Evolutionary conservation across 2,113 vertebrate species (phyloP), one percentile per base, ranked within the genome.

Genomic region (Cygnus atratus): DNA sequence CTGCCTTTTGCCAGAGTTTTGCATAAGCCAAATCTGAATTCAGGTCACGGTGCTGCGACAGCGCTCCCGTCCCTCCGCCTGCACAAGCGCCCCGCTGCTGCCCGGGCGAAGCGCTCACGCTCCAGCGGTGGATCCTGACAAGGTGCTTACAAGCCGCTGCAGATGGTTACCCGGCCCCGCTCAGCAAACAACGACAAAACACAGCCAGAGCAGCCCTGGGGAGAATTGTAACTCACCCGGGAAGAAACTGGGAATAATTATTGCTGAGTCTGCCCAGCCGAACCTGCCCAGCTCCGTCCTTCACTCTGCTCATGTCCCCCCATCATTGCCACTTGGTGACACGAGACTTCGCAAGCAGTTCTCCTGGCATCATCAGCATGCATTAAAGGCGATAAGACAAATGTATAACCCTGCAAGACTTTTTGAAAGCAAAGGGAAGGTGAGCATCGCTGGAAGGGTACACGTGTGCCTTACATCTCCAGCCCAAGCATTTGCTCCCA

Each of bases 391-490:
- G 70, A 46, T 6, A 9, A 57, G 67, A 33, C 14, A 25, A 62
- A 90, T 54, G n/a, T 54, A 3, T 44, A 82, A 37, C 24, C 87
- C 2, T 48, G 1, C 7, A 3, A 1, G 81, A 29, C 18, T 82
- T 24, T 33, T 12, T 13, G 26, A 61, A 57, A 71, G 70, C 66
- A 33, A 37, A 76, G 50, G 39, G 33, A 87, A 22, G 13, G 6
- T 0, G 1, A 87, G 29, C 58, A 79, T 17, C 54, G 50, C 88
- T 71, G 62, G 71, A 82, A 54, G 2, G 4, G 5, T n/a, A 11
- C 0, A 0, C 3, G 22, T 2, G 13, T 16, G 50, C 13, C 6
- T 35, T 1, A 3, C 2, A 0, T 11, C 77, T 48, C 41, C 5
- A 14, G 71, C 37, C 16, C 62, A 41, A 37, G 61, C 50, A 29